phyloP scores from a whole-genome alignment of 2,113 vertebrate genomes.

The Eidolon helvum region DNA sequence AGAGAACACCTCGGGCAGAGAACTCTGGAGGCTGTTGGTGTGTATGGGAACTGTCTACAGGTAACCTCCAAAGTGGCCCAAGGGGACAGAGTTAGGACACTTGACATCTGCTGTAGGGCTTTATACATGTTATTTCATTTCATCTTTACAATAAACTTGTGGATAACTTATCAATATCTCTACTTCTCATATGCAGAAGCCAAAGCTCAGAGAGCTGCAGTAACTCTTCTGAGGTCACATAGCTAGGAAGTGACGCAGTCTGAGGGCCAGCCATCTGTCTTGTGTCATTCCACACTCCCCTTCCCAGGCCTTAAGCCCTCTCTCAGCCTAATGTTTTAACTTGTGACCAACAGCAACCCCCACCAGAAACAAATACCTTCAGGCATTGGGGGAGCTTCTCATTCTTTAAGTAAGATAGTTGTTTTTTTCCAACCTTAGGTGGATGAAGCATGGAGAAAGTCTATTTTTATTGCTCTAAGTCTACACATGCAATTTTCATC shows the following conservation, averaged over 20 bases:
- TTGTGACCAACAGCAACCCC: background rate
- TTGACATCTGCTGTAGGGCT: background rate
- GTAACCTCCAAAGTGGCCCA: background rate
- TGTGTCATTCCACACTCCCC: background rate
- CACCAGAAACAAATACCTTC: background rate
- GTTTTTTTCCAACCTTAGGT: background rate
- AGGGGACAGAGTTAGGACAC: background rate
- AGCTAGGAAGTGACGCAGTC: background rate
- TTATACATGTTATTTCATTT: background rate
- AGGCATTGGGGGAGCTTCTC: background rate
- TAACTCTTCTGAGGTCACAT: background rate
- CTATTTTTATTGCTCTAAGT: background rate
- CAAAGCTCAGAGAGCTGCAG: background rate
- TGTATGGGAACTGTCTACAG: background rate
- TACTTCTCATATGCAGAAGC: background rate
- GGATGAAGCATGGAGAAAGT: background rate
- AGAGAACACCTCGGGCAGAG: background rate
- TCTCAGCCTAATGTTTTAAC: background rate
- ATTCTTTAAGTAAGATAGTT: background rate
- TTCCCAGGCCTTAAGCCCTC: background rate
- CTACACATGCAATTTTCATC: background rate
- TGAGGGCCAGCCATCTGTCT: background rate
- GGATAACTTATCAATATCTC: background rate
- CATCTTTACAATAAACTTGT: background rate
- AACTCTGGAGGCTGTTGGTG: background rate